Percentiles rank a stretch among this genome's conserved stretches.
phyloP scores from a whole-genome alignment of 2,113 vertebrate species.

The Nothobranchius kuhntae region DNA sequence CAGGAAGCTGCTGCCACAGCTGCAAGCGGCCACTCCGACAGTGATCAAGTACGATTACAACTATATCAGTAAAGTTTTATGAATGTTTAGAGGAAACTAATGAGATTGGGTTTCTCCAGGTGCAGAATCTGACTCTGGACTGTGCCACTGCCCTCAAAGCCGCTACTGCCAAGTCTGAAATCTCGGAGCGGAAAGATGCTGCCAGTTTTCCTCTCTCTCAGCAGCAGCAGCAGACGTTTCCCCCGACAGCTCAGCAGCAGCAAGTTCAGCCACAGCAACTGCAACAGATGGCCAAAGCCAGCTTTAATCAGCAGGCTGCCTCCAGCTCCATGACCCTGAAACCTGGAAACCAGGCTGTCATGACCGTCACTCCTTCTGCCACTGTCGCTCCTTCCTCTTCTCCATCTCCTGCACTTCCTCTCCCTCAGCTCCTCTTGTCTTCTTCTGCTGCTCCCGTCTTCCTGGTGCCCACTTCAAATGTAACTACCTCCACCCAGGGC shows the following conservation, averaged over 20 bases:
- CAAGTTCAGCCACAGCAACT: slow-evolving; percentile 78
- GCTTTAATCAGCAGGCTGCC: slow-evolving; percentile 62
- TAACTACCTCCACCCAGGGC: slow-evolving; percentile 75
- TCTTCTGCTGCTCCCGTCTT: slow-evolving; percentile 82
- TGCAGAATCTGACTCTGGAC: slow-evolving; percentile 82
- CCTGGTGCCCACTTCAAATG: slow-evolving; percentile 78
- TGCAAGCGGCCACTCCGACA: slow-evolving; percentile 86
- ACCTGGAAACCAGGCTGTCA: slow-evolving; percentile 59
- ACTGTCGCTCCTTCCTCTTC: slow-evolving; percentile 69
- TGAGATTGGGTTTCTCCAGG: slow-evolving; percentile 41
- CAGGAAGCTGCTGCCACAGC: slow-evolving; percentile 85
- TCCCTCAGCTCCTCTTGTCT: slow-evolving; percentile 91
- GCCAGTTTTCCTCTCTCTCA: slow-evolving; percentile 86
- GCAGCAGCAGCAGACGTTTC: slow-evolving; percentile 82
- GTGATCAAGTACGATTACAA: slow-evolving; percentile 84
- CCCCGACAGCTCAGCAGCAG: slow-evolving; percentile 81
- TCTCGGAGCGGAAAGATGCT: slow-evolving; percentile 78
- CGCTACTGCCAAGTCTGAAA: slow-evolving; percentile 75
- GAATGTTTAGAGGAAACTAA: background rate
- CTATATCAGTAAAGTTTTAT: background rate
- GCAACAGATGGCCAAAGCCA: slow-evolving; percentile 77
- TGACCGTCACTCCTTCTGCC: slow-evolving; percentile 59
- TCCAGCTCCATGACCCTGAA: slow-evolving; percentile 65
- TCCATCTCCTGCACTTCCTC: slow-evolving; percentile 73
- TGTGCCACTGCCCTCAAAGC: slow-evolving; percentile 69